Base-by-base conservation (phyloP, 1,140 invertebrate genomes). In the Aricia agestis region DNA sequence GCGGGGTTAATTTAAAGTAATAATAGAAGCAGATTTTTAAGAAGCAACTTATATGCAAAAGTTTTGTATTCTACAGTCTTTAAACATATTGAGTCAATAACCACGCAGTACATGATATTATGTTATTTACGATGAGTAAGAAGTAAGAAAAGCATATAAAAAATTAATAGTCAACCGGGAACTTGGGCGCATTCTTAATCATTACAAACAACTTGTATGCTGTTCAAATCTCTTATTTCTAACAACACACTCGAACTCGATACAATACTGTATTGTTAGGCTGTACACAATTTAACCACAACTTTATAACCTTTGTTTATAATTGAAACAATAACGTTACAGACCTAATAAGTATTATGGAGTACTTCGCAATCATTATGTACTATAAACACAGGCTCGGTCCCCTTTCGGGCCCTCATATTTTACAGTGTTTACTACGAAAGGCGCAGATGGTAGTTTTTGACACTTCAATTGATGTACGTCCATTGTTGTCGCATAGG, bases 381-480 rank as follows among this genome's bases (percentile, higher is more conserved):
- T 87, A 80, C 84, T 74, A 81, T 89, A 90, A 90, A 91, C 88
- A 89, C 83, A 85, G 83, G 83, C 86, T 82, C 79, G 73, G 77
- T 82, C 86, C 87, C 89, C 81, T 82, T 77, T 71, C 69, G 73
- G 82, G 76, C 77, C 83, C 84, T 79, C 71, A 77, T 83, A 83
- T 85, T 86, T 83, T 82, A 83, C 82, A 80, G 67, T 89, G 85
- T 88, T 85, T 90, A 85, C 83, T 84, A 82, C 83, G 84, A 81
- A 83, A 83, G 74, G 85, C 87, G 89, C 88, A 91, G 89, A 91
- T 91, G 89, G 90, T 90, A 89, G 87, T 91, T 90, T 91, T 89
- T 91, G 89, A 91, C 89, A 91, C 87, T 87, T 78, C 80, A 89
- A 87, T 91, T 91, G 89, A 91, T 91, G 88, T 89, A 86, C 80